Conservation (phyloP, 2,888 invertebrate species). For the Calameuta filiformis region DNA sequence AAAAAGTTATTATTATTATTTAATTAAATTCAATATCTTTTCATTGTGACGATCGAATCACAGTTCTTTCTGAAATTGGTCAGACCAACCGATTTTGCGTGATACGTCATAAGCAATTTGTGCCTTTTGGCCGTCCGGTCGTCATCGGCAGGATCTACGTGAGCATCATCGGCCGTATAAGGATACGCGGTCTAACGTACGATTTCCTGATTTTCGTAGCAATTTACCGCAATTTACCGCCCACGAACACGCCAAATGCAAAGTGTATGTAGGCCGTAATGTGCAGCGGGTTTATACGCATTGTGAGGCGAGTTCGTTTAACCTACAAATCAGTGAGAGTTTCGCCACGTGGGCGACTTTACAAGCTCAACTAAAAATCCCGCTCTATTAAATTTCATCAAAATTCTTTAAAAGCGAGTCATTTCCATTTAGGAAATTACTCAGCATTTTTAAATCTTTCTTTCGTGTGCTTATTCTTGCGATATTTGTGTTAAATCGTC, state of each 20-base stretch:
- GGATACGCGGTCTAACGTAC: slow-evolving; percentile 27
- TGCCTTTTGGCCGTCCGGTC: neutral
- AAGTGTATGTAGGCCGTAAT: slow-evolving; percentile 52
- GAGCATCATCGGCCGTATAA: neutral
- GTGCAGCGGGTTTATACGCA: slow-evolving; percentile 26
- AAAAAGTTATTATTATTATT: neutral
- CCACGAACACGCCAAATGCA: slow-evolving; percentile 48
- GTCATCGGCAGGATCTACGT: neutral
- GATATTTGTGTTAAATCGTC: neutral
- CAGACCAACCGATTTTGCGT: neutral
- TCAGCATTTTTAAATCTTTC: no score
- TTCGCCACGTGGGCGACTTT: slow-evolving; percentile 32
- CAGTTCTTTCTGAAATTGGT: neutral
- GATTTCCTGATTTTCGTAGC: slow-evolving; percentile 59
- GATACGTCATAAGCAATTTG: neutral
- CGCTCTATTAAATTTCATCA: neutral
- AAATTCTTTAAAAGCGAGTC: neutral
- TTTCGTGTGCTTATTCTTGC: no score
- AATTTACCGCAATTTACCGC: slow-evolving; percentile 59
- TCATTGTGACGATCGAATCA: neutral
- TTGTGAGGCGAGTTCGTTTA: slow-evolving; percentile 33
- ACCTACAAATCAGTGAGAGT: slow-evolving; percentile 39
- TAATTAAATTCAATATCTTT: neutral
- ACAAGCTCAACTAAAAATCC: neutral
- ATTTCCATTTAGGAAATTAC: neutral